A percentile compares a stretch with the other conserved stretches of the same genome.
These are phyloP conservation scores for Noctua fimbriata DNA, from an alignment of 2,888 invertebrate genomes.

Conservation along the genomic window DNA sequence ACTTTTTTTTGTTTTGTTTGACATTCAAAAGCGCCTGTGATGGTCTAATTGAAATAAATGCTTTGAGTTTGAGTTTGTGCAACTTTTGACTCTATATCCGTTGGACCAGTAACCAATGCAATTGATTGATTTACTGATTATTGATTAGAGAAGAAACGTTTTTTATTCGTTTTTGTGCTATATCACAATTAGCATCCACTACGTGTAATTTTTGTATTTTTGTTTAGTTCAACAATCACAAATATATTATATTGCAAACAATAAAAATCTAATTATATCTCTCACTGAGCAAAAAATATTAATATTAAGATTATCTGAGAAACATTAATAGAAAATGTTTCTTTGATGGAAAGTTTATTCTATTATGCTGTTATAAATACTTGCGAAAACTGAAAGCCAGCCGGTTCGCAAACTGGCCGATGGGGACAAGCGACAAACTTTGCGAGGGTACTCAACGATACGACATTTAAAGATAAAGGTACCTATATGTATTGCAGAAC, in stretches of 20 bases:
- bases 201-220: background rate
- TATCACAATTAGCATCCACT: background rate
- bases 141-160: too few species aligned
- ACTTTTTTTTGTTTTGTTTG: too few species aligned
- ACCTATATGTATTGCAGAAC: background rate
- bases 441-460: background rate
- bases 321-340: constrained; percentile 36
- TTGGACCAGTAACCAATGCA: background rate
- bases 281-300: background rate
- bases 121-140: background rate
- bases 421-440: constrained; percentile 5
- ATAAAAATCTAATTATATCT: background rate
- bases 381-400: constrained; percentile 16
- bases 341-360: constrained; percentile 35
- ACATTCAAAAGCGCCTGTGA: too few species aligned
- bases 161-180: too few species aligned
- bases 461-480: background rate
- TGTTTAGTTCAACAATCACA: background rate
- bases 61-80: too few species aligned
- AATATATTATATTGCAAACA: background rate
- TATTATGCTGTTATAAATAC: constrained; percentile 27
- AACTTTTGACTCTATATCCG: background rate
- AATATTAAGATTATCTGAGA: constrained; percentile 2
- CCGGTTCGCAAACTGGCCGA: constrained; percentile 1
- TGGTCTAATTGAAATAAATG: too few species aligned